Conservation (phyloP, 2,888 invertebrate genomes). For the Poecilus cupreus region DNA sequence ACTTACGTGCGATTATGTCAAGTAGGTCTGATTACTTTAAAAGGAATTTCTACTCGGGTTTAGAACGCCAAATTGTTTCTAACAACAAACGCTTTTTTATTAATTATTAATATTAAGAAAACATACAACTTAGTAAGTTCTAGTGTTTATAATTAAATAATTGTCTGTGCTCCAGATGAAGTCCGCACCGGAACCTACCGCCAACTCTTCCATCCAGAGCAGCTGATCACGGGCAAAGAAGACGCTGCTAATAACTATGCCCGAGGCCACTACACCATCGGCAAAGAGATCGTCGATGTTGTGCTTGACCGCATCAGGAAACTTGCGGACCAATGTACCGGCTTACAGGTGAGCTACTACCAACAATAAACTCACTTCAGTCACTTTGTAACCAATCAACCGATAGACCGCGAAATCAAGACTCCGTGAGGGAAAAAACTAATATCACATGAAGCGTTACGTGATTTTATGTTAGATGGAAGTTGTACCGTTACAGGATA, state of each 20-base stretch:
- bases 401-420: conserved; percentile 16
- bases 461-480: not conserved
- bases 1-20: not conserved
- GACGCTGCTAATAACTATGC: conserved; percentile 97
- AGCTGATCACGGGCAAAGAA: conserved; percentile 93
- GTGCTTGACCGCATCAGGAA: conserved; percentile 88
- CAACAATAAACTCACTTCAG: not conserved
- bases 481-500: not conserved
- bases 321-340: conserved; percentile 90
- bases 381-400: not conserved
- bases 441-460: not conserved
- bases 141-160: too few relatives aligned
- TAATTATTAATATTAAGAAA: not conserved
- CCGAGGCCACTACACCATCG: conserved; percentile 95
- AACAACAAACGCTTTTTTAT: not conserved
- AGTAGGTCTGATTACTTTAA: not conserved
- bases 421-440: not conserved
- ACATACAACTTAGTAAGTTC: too few relatives aligned
- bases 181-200: conserved; percentile 89
- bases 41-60: not conserved
- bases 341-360: conserved; percentile 80
- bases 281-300: conserved; percentile 90
- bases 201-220: conserved; percentile 92
- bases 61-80: not conserved
- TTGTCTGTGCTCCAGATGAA: conserved; percentile 77